phyloP scores from a whole-genome alignment of 2,113 vertebrate genomes.

The Bubalus kerabau region DNA sequence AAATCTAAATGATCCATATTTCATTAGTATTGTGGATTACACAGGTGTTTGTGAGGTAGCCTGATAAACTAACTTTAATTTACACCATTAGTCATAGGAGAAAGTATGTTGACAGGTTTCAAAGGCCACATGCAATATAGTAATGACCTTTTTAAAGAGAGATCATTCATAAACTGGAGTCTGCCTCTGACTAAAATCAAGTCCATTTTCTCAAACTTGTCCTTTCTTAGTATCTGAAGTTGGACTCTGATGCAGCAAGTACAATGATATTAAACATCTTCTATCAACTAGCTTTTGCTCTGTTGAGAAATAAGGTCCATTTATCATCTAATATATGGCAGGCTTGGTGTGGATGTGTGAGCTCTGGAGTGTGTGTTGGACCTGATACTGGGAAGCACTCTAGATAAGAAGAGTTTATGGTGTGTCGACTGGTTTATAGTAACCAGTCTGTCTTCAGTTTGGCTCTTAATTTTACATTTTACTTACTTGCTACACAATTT shows the following conservation, averaged over 20 bases:
- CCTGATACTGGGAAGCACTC: background rate
- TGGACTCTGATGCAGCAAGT: background rate
- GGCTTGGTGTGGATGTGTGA: background rate
- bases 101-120: background rate
- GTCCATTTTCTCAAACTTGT: background rate
- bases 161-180: background rate
- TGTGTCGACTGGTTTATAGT: background rate
- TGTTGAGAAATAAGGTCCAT: background rate
- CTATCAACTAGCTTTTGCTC: background rate
- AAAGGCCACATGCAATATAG: background rate
- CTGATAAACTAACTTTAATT: background rate
- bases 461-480: background rate
- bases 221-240: background rate
- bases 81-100: background rate
- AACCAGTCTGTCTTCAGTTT: background rate
- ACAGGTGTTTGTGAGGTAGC: background rate
- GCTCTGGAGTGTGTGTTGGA: background rate
- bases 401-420: background rate
- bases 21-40: background rate
- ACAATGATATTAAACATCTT: background rate
- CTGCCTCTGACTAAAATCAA: background rate
- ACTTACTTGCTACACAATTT: background rate
- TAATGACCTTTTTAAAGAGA: background rate
- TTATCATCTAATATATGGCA: background rate
- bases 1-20: background rate